phyloP scores from a whole-genome alignment of 2,888 invertebrate genomes.

The Caenorhabditis panamensis region DNA sequence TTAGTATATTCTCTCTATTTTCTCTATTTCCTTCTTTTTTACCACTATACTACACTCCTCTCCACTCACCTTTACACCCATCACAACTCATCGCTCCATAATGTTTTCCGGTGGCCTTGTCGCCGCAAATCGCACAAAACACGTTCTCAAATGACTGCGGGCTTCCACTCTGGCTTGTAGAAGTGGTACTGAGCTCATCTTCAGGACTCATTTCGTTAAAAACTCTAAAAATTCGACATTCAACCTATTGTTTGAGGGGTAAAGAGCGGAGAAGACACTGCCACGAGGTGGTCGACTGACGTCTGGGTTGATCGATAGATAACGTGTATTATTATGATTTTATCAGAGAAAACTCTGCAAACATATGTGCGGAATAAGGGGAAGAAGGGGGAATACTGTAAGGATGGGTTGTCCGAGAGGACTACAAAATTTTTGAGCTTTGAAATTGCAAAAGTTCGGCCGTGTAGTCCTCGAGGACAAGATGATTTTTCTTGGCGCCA shows the following conservation, averaged over 20 bases:
- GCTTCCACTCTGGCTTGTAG: constrained; percentile 23
- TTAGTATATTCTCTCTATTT: constrained; percentile 4
- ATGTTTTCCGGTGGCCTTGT: constrained; percentile 80
- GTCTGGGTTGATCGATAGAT: constrained; percentile 55
- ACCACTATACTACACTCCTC: no score
- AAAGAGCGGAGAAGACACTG: constrained; percentile 16
- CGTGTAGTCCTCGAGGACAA: constrained; percentile 18
- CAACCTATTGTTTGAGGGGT: no score
- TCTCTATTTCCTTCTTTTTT: not conserved
- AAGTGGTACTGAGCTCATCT: constrained; percentile 25
- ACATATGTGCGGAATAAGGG: constrained; percentile 1
- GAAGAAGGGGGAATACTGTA: constrained; percentile 26
- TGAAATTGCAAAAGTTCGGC: not conserved
- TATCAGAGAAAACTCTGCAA: constrained; percentile 22
- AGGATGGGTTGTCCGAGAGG: constrained; percentile 4
- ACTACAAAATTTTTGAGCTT: constrained; percentile 2
- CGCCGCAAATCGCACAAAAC: constrained; percentile 76
- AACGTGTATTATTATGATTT: constrained; percentile 42
- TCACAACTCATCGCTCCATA: constrained; percentile 79
- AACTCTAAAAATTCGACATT: no score
- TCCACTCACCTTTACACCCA: constrained; percentile 80
- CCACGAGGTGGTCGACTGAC: constrained; percentile 58
- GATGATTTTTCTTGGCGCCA: not conserved
- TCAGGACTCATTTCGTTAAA: constrained; percentile 36
- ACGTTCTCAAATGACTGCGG: constrained; percentile 53